Evolutionary conservation across 2,888 invertebrate species (phyloP).

Genomic region (Aporophyla nigra): DNA sequence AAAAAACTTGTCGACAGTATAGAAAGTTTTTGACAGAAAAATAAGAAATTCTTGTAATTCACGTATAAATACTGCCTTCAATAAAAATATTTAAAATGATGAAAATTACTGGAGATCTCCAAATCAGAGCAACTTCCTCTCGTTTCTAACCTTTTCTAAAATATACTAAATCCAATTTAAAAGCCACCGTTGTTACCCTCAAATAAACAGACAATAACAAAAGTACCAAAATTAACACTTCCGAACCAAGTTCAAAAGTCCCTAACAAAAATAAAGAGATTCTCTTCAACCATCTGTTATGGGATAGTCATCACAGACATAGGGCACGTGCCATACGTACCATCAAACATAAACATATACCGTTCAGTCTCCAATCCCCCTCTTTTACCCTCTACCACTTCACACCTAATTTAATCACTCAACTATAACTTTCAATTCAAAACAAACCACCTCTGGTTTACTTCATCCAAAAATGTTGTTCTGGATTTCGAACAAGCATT

Average conservation of each 20-base stretch:
- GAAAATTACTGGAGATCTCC: neutral
- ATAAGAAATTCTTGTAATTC: neutral
- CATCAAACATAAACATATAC: slow-evolving; percentile 81
- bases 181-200: neutral
- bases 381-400: slow-evolving; percentile 67
- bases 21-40: neutral
- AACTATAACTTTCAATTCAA: slow-evolving; percentile 56
- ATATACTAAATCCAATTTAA: neutral
- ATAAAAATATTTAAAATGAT: neutral
- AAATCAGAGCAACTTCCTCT: neutral
- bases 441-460: slow-evolving; percentile 72
- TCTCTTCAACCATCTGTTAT: slow-evolving; percentile 79
- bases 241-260: slow-evolving; percentile 45
- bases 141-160: neutral
- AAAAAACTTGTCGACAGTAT: neutral
- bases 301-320: slow-evolving; percentile 77
- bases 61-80: neutral
- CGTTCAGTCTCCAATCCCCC: slow-evolving; percentile 73
- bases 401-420: slow-evolving; percentile 68
- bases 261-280: slow-evolving; percentile 70
- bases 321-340: slow-evolving; percentile 83
- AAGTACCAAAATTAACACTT: slow-evolving; percentile 55
- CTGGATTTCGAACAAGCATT: slow-evolving; percentile 76
- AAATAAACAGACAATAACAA: slow-evolving; percentile 39
- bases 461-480: slow-evolving; percentile 23